Evolutionary conservation across 2,113 vertebrate genomes (phyloP), one percentile per base, ranked within the genome.

Genomic region (Nematolebias whitei): DNA sequence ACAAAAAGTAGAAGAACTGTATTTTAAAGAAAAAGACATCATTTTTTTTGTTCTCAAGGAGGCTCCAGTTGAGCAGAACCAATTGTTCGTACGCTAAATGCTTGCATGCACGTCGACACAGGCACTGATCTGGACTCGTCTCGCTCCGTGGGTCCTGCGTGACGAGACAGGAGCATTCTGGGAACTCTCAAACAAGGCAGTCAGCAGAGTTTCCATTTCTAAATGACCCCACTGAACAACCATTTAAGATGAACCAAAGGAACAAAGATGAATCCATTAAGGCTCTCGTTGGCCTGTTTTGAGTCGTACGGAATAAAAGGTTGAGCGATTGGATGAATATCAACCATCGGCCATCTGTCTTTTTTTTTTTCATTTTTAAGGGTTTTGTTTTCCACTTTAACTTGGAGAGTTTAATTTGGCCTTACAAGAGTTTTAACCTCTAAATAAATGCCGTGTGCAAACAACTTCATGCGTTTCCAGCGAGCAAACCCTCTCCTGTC

Each of bases 91-190:
- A 68, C 80, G 70, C 76, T 70, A 71, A 87, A 87, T 79, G 83
- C 88, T 91, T 65, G 82, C 89, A 90, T 90, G 88, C 90, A 87
- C 68, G 83, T 75, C 72, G 83, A 90, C 84, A 87, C 89, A 91
- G 92, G 91, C 89, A 90, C 90, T 91, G 91, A 84, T 90, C 84
- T 87, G 65, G 84, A 89, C 72, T 84, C 68, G 80, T 83, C 76
- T 80, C 77, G 59, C 74, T 82, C 79, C 49, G 68, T 67, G 69
- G 77, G n/a, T n/a, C n/a, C n/a, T n/a, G n/a, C n/a, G n/a, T n/a
- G 70, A 71, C 60, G 73, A 74, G 70, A 82, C 76, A 65, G 83
- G 73, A 87, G 80, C 85, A 89, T 87, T 82, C 63, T 88, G 67
- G 76, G 75, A 82, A 84, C 65, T 69, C 69, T 74, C 63, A 83